Percentiles rank a stretch among this genome's conserved stretches.
Conservation (phyloP, 2,797 vertebrate genomes). For the Sarcoramphus papa region DNA sequence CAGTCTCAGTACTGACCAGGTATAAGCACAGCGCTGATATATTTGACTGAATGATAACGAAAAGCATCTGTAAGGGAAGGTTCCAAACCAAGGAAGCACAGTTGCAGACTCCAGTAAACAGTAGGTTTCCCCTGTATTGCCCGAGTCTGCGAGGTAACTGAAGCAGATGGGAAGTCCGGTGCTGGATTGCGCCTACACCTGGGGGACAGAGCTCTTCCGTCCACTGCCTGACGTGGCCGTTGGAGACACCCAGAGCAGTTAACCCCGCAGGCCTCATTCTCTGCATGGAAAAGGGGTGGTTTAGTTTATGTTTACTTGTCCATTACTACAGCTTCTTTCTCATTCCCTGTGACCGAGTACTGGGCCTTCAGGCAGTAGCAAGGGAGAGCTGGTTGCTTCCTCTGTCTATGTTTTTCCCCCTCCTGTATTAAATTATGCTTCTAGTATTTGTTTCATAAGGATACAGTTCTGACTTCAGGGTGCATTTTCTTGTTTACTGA, state of each 20-base stretch:
- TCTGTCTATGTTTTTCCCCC: rapidly evolving
- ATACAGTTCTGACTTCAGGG: background rate
- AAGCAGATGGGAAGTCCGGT: background rate
- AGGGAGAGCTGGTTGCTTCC: background rate
- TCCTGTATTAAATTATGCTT: background rate
- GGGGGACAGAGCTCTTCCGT: background rate
- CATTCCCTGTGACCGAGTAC: rapidly evolving
- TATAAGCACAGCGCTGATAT: background rate
- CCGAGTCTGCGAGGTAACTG: no score
- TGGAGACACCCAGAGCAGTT: background rate
- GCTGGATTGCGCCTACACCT: background rate
- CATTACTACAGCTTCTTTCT: background rate
- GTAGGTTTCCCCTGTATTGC: background rate
- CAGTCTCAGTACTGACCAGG: background rate
- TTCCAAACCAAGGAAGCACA: background rate
- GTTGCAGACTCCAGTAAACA: background rate
- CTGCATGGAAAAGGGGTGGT: no score
- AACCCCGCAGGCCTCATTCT: background rate
- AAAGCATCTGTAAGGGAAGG: background rate
- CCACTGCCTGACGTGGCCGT: rapidly evolving
- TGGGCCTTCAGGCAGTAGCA: background rate
- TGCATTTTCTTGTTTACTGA: background rate
- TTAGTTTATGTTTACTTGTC: background rate
- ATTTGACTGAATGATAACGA: no score
- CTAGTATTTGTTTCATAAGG: rapidly evolving